Evolutionary conservation across 2,888 invertebrate genomes (phyloP), one percentile per base, ranked within the genome.

Genomic region (Mimumesa dahlbomi): DNA sequence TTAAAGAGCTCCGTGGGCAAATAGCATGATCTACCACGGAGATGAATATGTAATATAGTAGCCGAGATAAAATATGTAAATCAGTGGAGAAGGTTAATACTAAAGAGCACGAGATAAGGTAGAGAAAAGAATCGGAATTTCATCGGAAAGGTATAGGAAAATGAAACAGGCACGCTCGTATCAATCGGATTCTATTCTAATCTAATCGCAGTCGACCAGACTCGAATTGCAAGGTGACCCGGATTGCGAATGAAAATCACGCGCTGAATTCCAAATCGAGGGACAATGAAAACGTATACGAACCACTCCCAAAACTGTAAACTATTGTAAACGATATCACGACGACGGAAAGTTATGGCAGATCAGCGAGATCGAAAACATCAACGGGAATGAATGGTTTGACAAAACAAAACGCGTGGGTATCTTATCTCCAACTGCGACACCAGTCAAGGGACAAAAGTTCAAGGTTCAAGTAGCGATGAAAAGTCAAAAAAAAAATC

Each of bases 401-500:
- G 11, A 25, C n/a, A 13, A 18, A 49, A 43, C n/a, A n/a, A n/a
- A n/a, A n/a, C n/a, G n/a, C n/a, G n/a, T n/a, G n/a, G 13, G 36
- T 16, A 38, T 52, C 54, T 7, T 9, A 18, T 25, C 25, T 25
- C 25, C 7, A 3, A 3, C 4, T 4, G 3, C 5, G 9, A 2
- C 5, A 18, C 6, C 7, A 14, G 11, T 22, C 11, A 7, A 19
- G 5, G 13, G 22, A 40, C n/a, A 14, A 9, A 31, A 16, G 22
- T 40, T 13, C 22, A 18, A 54, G 36, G 42, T 34, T 57, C 25
- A 59, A 62, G 58, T 75, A 48, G 63, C 71, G 73, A 77, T 62
- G 65, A 72, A 64, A 73, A 82, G 81, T 79, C 74, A 77, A 83
- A 84, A 85, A 77, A 83, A 84, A 85, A 83, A 82, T 75, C 67